Evolutionary conservation across 2,888 invertebrate species (phyloP).

Genomic region (Aphidius colemani): DNA sequence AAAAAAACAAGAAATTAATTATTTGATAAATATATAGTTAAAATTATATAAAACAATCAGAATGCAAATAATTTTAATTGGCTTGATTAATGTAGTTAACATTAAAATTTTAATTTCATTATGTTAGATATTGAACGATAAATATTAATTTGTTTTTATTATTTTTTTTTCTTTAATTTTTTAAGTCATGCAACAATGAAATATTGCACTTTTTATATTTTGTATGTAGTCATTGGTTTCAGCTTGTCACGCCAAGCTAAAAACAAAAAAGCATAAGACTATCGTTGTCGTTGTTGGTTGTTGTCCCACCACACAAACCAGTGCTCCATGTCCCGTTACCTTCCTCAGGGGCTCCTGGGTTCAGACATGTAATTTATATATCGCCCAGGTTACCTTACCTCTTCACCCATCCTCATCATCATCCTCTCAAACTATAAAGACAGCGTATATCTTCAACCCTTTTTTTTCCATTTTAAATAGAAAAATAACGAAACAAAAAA

Average conservation of each 20-base stretch:
- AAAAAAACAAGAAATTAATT: not conserved
- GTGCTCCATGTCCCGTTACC: slow-evolving; percentile 49
- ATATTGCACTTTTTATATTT: too few relatives aligned
- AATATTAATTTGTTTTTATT: too few relatives aligned
- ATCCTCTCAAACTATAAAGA: slow-evolving; percentile 41
- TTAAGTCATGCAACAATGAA: too few relatives aligned
- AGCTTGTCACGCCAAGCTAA: too few relatives aligned
- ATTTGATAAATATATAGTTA: too few relatives aligned
- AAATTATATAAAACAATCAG: too few relatives aligned
- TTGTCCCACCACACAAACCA: not conserved
- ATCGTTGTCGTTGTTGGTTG: slow-evolving; percentile 11
- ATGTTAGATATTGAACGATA: too few relatives aligned
- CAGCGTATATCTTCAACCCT: slow-evolving; percentile 34
- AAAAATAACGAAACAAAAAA: not conserved
- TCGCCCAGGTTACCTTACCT: slow-evolving; percentile 41
- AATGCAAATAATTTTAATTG: too few relatives aligned
- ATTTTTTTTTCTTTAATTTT: too few relatives aligned
- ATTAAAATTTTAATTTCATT: too few relatives aligned
- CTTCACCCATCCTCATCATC: slow-evolving; percentile 28
- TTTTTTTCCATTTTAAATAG: slow-evolving; percentile 21
- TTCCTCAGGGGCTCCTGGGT: slow-evolving; percentile 50
- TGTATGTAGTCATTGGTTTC: too few relatives aligned
- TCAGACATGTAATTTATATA: slow-evolving; percentile 58
- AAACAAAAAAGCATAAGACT: not conserved
- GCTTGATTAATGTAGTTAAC: too few relatives aligned